These are phyloP conservation scores for Hypomesus transpacificus DNA, from an alignment of 2,113 vertebrate genomes.

Conservation along the genomic window DNA sequence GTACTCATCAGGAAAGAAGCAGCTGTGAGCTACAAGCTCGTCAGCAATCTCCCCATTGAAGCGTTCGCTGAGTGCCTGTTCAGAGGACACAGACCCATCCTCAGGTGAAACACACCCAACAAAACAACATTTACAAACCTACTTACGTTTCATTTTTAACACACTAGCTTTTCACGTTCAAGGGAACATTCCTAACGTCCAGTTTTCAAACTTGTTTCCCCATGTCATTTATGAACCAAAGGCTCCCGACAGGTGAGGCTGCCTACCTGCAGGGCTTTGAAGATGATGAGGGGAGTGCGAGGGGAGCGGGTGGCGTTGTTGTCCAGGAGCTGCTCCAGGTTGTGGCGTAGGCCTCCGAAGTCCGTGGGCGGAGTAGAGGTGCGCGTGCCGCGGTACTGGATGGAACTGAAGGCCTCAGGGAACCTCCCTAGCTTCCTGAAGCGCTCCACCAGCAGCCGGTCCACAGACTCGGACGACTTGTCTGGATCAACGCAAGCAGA, in stretches of 20 bases:
- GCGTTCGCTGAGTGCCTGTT: constrained; percentile 92
- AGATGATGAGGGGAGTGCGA: constrained; percentile 86
- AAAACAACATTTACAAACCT: no score
- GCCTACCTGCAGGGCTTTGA: constrained; percentile 88
- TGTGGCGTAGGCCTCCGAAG: constrained; percentile 83
- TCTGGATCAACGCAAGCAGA: constrained; percentile 61
- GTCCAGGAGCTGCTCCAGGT: constrained; percentile 85
- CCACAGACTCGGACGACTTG: constrained; percentile 82
- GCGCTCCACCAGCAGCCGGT: constrained; percentile 86
- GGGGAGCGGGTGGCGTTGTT: constrained; percentile 92
- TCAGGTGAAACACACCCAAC: neutral
- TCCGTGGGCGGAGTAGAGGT: constrained; percentile 89
- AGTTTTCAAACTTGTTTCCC: no score
- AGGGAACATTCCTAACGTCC: no score
- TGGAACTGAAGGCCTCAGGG: constrained; percentile 92
- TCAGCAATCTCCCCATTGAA: constrained; percentile 95
- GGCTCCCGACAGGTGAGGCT: constrained; percentile 30
- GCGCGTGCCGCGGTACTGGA: constrained; percentile 91
- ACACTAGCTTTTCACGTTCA: no score
- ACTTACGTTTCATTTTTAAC: no score
- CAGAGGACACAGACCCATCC: neutral
- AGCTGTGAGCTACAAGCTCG: constrained; percentile 90
- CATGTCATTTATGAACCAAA: no score
- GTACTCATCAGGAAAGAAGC: constrained; percentile 98
- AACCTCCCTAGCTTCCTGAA: constrained; percentile 89